Base-by-base conservation (phyloP, 92 coral and sea anemone species). In the Siderastrea siderea region DNA sequence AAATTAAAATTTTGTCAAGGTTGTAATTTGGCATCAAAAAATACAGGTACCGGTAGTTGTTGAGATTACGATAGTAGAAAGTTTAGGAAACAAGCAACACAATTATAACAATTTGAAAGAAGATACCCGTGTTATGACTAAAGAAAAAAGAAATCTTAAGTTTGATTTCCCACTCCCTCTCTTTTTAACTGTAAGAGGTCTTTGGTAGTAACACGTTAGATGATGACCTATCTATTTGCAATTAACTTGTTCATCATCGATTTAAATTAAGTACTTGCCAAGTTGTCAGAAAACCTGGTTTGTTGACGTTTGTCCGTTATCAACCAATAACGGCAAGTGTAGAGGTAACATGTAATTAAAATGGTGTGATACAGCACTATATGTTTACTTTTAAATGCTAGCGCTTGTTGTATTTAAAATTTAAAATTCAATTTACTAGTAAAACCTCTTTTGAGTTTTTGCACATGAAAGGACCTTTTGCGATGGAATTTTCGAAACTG, bases 401-500 rank as follows among this genome's bases (percentile, higher is more conserved):
- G n/a, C n/a, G n/a, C 10, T 49, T 17, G 11, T 47, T 62, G 70
- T 3, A 19, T 44, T 17, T 16, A 13, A 38, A 76, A 55, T 76
- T 58, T 53, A 26, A 5, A 60, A 65, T 47, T 17, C 16, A 26
- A 63, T 59, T 79, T 2, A 19, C 9, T 6, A 3, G 1, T 3
- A 48, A 2, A 55, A 55, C 10, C 10, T 7, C 10, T 9, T 17
- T 48, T 47, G 0, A 47, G 4, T 52, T 75, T 17, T 26, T 3
- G 4, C 10, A 15, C 16, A 7, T 26, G 66, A 19, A 3, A 4
- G 7, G 3, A 38, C 14, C 57, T 38, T 17, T 19, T 15, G 17
- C 48, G 11, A 79, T 79, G 83, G 71, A 58, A 48, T 43, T 79
- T 19, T 59, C 64, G 10, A 63, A 79, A 19, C 59, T 47, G 55